A percentile compares a stretch with the other conserved stretches of the same genome.
These are phyloP conservation scores for Chloropsis cyanopogon DNA, from an alignment of 2,113 vertebrate genomes.

Conservation along the genomic window DNA sequence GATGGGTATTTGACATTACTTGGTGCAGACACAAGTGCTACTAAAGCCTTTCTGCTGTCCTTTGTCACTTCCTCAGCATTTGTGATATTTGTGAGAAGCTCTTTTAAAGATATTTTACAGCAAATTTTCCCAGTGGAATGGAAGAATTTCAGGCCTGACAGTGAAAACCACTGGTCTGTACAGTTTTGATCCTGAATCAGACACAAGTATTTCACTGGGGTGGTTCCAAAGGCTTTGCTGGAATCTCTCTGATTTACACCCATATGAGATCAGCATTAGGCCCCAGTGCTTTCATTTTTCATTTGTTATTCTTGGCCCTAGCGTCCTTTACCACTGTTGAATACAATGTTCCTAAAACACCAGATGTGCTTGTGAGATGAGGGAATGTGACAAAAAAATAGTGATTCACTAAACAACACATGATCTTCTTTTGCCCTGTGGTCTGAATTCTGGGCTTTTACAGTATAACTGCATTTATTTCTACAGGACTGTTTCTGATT, in stretches of 20 bases:
- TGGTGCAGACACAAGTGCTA: background rate
- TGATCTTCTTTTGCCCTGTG: background rate
- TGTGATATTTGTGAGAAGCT: background rate
- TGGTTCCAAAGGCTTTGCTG: slow-evolving; percentile 42
- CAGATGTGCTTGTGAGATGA: slow-evolving; percentile 53
- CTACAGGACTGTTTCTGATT: slow-evolving; percentile 7
- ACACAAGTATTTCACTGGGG: slow-evolving; percentile 20
- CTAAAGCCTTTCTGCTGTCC: background rate
- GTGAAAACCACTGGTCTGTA: background rate
- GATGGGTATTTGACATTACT: background rate
- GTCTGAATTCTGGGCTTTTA: background rate
- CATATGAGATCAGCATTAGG: slow-evolving; percentile 57
- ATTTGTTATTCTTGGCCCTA: slow-evolving; percentile 53
- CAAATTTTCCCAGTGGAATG: background rate
- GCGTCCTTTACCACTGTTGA: slow-evolving; percentile 34
- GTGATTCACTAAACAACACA: background rate
- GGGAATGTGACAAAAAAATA: background rate
- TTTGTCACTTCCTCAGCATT: background rate
- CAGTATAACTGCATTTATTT: background rate
- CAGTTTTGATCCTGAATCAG: slow-evolving; percentile 1
- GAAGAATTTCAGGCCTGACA: slow-evolving; percentile 8
- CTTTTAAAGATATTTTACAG: background rate
- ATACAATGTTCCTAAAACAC: slow-evolving; percentile 64
- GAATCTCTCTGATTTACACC: slow-evolving; percentile 55
- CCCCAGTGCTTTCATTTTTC: slow-evolving; percentile 51